Conservation (phyloP, 1,140 invertebrate species). For the Antheraea pernyi region DNA sequence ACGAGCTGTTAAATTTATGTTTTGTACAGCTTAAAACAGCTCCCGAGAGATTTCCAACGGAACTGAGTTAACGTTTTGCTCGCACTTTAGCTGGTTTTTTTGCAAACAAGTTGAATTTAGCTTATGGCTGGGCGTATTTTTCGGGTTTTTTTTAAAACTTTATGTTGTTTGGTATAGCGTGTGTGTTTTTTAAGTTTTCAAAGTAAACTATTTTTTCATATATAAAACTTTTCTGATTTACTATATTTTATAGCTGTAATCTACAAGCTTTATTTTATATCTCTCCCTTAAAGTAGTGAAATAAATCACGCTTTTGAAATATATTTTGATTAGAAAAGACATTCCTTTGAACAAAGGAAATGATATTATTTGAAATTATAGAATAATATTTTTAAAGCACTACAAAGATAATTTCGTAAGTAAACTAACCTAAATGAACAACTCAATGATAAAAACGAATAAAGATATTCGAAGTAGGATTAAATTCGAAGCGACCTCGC, state of each 20-base stretch:
- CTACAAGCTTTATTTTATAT: too few species aligned
- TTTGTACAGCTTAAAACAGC: constrained; percentile 66
- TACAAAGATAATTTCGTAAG: neutral
- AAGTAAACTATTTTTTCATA: neutral
- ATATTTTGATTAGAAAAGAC: too few species aligned
- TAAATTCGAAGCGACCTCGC: constrained; percentile 46
- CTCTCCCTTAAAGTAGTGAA: too few species aligned
- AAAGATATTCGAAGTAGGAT: constrained; percentile 42
- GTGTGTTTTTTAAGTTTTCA: constrained; percentile 13
- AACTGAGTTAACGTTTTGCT: constrained; percentile 62
- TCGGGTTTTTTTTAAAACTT: constrained; percentile 31
- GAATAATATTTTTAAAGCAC: too few species aligned
- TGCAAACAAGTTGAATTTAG: constrained; percentile 41
- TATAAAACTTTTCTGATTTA: too few species aligned
- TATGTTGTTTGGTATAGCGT: constrained; percentile 22
- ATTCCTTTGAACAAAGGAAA: too few species aligned
- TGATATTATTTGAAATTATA: too few species aligned
- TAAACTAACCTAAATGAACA: neutral
- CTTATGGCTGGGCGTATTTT: constrained; percentile 39
- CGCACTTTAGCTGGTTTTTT: constrained; percentile 45
- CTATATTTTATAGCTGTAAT: too few species aligned
- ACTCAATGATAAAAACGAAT: neutral
- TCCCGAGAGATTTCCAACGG: constrained; percentile 56
- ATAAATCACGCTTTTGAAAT: too few species aligned
- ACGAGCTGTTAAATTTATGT: constrained; percentile 69